Evolutionary conservation across 2,113 vertebrate genomes (phyloP).

Genomic region (Corythornis vintsioides): DNA sequence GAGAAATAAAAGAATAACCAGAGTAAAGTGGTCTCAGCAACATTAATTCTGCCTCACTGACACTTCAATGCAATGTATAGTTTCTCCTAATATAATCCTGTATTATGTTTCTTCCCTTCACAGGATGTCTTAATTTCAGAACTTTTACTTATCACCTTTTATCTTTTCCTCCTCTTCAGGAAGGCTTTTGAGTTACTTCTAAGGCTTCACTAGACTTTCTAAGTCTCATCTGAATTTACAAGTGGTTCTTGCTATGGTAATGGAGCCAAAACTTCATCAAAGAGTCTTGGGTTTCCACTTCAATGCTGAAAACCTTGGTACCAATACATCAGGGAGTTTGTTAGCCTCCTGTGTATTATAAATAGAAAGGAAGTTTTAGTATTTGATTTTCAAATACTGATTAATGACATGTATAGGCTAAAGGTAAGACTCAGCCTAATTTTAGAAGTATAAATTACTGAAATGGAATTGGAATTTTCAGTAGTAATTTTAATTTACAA

Average conservation of each 20-base stretch:
- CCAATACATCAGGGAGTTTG: neutral
- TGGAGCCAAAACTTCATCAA: neutral
- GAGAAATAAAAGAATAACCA: neutral
- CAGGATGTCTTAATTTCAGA: neutral
- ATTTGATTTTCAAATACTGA: neutral
- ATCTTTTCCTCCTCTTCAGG: neutral
- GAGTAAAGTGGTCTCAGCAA: neutral
- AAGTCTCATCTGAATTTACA: neutral
- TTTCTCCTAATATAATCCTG: neutral
- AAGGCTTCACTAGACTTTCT: neutral
- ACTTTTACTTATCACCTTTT: neutral
- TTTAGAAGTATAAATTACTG: neutral
- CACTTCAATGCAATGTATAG: neutral
- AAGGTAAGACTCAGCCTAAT: neutral
- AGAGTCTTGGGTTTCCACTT: neutral
- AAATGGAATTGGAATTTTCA: neutral
- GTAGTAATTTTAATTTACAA: neutral
- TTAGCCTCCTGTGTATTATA: neutral
- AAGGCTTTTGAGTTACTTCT: neutral
- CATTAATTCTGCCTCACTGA: neutral
- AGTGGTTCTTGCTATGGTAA: neutral
- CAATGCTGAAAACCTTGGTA: neutral
- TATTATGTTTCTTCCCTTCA: neutral
- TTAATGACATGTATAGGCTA: neutral
- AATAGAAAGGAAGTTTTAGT: neutral